Evolutionary conservation across 2,888 invertebrate species (phyloP).

Genomic region (Phortica magna): DNA sequence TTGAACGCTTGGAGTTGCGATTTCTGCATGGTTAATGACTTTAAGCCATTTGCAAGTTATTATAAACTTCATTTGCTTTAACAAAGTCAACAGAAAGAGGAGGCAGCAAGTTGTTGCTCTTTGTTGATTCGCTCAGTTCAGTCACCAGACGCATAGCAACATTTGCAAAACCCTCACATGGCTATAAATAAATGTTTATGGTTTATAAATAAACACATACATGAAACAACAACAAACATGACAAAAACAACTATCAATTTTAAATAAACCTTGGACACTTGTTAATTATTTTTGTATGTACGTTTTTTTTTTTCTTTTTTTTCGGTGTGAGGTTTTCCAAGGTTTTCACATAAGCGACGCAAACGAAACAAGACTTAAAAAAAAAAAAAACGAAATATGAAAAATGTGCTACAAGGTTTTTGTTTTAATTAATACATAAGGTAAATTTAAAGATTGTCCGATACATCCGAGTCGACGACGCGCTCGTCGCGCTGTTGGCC

Average conservation of each 20-base stretch:
- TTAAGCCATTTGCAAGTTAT: too few species aligned
- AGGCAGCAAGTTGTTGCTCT: too few species aligned
- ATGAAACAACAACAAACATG: neutral
- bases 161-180: too few species aligned
- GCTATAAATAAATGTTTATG: neutral
- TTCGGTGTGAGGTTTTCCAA: slow-evolving; percentile 60
- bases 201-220: neutral
- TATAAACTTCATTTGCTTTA: too few species aligned
- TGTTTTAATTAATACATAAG: slow-evolving; percentile 31
- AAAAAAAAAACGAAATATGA: slow-evolving; percentile 19
- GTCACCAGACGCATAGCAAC: too few species aligned
- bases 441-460: slow-evolving; percentile 6
- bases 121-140: too few species aligned
- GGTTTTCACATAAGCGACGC: slow-evolving; percentile 58
- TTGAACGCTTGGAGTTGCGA: too few species aligned
- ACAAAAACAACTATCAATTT: neutral
- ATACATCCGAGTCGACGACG: neutral
- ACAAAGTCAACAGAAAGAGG: too few species aligned
- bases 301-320: slow-evolving; percentile 41
- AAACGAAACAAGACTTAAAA: neutral
- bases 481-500: slow-evolving; percentile 66
- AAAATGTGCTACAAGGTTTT: slow-evolving; percentile 33
- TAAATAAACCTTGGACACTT: slow-evolving; percentile 12
- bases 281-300: slow-evolving; percentile 36
- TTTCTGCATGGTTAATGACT: too few species aligned